Evolutionary conservation across 23 tunicate genomes (phyloP).

Genomic region (Diplosoma virens): DNA sequence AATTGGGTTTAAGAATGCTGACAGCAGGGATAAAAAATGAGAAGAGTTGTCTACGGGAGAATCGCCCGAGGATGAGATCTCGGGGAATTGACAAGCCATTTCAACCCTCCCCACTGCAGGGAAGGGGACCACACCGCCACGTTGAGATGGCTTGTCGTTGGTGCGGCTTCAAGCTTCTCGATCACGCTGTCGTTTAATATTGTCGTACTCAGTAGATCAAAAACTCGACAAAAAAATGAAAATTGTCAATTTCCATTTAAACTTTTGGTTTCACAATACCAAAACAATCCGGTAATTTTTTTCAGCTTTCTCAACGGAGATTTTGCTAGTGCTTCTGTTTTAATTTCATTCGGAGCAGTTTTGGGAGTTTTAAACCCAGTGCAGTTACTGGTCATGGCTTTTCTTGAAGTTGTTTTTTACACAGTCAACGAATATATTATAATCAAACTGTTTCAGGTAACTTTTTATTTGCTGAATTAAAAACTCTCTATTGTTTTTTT

Average conservation of each 20-base stretch:
- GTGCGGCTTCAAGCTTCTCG: neutral
- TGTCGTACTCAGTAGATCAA: too few species aligned
- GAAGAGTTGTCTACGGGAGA: too few species aligned
- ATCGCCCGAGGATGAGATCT: too few species aligned
- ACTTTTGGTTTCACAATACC: neutral
- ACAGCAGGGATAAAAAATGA: too few species aligned
- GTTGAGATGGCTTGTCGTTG: neutral
- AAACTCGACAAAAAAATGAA: too few species aligned
- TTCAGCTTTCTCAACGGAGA: slow-evolving; percentile 76
- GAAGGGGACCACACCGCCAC: neutral
- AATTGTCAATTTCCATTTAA: too few species aligned
- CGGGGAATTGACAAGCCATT: too few species aligned
- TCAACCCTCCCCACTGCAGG: too few species aligned
- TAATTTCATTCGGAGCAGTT: slow-evolving; percentile 88
- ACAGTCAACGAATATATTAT: slow-evolving; percentile 70
- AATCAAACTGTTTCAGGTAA: slow-evolving; percentile 48
- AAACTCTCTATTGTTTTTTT: too few species aligned
- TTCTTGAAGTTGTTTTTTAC: slow-evolving; percentile 75
- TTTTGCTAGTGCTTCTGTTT: slow-evolving; percentile 74
- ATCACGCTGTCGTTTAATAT: neutral
- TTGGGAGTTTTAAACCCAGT: slow-evolving; percentile 81
- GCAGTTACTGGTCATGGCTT: slow-evolving; percentile 75
- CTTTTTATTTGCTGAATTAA: too few species aligned
- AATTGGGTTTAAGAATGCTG: too few species aligned
- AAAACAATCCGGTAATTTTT: neutral